These are phyloP conservation scores for Rallus crepitans DNA, from an alignment of 2,797 vertebrate species.

Conservation along the genomic window DNA sequence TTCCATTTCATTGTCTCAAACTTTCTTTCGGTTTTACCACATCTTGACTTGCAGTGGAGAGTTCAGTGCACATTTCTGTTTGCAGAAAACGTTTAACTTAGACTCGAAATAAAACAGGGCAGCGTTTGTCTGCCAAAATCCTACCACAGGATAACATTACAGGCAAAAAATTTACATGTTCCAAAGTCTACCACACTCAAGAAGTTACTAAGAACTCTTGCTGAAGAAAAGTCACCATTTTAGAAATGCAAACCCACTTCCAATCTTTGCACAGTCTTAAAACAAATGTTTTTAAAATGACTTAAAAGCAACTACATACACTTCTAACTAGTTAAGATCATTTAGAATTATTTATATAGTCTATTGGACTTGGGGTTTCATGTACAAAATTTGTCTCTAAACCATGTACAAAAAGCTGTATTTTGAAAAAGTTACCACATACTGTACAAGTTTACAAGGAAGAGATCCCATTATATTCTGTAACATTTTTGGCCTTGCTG, in stretches of 20 bases:
- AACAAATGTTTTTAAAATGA: conserved; percentile 81
- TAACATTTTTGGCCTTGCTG: conserved; percentile 86
- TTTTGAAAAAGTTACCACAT: conserved; percentile 90
- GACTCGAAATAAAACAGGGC: conserved; percentile 89
- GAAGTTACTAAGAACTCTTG: conserved; percentile 87
- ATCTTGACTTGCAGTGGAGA: conserved; percentile 92
- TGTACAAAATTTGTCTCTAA: conserved; percentile 89
- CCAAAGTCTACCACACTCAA: conserved; percentile 87
- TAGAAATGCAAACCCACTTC: conserved; percentile 86
- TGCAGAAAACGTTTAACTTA: conserved; percentile 87
- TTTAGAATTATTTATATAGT: conserved; percentile 87
- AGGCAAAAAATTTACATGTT: conserved; percentile 83
- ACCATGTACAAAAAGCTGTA: conserved; percentile 96
- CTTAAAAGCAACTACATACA: conserved; percentile 82
- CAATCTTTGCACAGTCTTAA: conserved; percentile 85
- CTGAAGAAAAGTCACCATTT: conserved; percentile 85
- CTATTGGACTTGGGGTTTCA: conserved; percentile 84
- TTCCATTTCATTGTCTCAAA: conserved; percentile 81
- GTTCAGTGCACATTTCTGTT: conserved; percentile 92
- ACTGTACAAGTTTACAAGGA: conserved; percentile 99
- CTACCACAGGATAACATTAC: conserved; percentile 87
- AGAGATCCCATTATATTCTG: conserved; percentile 84
- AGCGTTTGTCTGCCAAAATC: conserved; percentile 82
- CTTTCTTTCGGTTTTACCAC: conserved; percentile 83
- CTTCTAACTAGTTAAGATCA: conserved; percentile 79